Base-by-base conservation (phyloP, 2,797 vertebrate species). In the Oceanodroma leucorhoa region DNA sequence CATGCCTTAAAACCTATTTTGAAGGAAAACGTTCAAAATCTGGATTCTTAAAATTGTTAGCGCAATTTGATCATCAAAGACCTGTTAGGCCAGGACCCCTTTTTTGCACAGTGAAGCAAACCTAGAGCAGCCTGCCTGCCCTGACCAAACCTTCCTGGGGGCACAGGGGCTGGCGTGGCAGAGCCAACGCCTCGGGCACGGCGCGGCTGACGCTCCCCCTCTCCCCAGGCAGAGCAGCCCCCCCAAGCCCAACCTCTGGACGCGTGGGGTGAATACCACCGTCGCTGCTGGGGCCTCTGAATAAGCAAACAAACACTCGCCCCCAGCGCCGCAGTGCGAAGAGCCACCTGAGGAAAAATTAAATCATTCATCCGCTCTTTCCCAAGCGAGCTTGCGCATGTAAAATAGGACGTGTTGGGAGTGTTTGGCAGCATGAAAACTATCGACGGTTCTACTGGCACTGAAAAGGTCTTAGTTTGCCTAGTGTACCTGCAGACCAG, bases 281-380 rank as follows among this genome's bases (percentile, higher is more conserved):
- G 1, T 24, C 1, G 11, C n/a, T 60, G 50, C 27, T n/a, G 38
- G 78, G 27, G 14, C 6, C 38, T n/a, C 67, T 43, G 11, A 83
- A 57, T 17, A 78, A 61, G 17, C 38, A 73, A 84, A 21, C 21
- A 24, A 22, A 55, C 17, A n/a, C 27, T 26, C 11, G 15, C 16
- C 2, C 3, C 6, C 51, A 70, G 41, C 1, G 0, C 6, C 3
- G 5, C 46, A 36, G 36, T 14, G 18, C 1, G 1, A 69, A 67
- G 32, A 78, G 46, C 0, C 0, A 75, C 54, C 36, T 27, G 22
- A 61, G 34, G 36, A 53, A 72, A 84, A 45, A 76, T 5, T 1
- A 79, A 70, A 48, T 38, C 8, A 21, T 38, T 27, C 51, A 51
- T 29, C 1, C 0, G 11, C 41, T 70, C 46, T 34, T 95, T 71